Evolutionary conservation across 2,888 invertebrate species (phyloP).

Genomic region (Capitulum mitella): DNA sequence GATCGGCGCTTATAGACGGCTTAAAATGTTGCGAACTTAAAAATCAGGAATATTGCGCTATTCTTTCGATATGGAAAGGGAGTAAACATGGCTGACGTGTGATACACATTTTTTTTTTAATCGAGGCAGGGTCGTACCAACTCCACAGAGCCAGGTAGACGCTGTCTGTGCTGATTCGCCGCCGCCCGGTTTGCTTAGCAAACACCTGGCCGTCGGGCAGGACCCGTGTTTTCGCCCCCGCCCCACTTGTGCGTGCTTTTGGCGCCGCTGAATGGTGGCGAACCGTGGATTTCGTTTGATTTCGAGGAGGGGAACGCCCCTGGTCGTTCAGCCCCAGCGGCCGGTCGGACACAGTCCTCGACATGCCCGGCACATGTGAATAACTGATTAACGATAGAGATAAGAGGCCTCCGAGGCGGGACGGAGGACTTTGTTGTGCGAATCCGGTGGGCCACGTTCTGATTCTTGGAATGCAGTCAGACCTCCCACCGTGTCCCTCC

Average conservation of each 20-base stretch:
- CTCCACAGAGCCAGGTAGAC: no score
- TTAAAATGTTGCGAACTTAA: no score
- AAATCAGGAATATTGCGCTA: no score
- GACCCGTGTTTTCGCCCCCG: not conserved
- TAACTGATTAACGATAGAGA: constrained; percentile 9
- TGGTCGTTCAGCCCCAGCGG: not conserved
- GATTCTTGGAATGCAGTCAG: not conserved
- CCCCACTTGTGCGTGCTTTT: not conserved
- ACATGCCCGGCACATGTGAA: constrained; percentile 10
- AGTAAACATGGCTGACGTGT: no score
- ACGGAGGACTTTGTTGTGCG: constrained; percentile 17
- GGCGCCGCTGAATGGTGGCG: not conserved
- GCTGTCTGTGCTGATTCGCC: no score
- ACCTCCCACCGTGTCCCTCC: constrained; percentile 2
- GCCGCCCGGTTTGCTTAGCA: not conserved
- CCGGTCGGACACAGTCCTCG: not conserved
- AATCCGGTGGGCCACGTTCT: not conserved
- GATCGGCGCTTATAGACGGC: no score
- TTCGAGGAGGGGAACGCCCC: not conserved
- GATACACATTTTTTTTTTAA: no score
- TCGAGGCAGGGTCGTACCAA: no score
- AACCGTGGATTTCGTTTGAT: not conserved
- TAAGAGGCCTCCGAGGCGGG: not conserved
- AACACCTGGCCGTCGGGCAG: not conserved
- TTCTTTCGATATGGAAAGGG: no score